Evolutionary conservation across 1,140 invertebrate genomes (phyloP).

Genomic region (Meloidogyne exigua): DNA sequence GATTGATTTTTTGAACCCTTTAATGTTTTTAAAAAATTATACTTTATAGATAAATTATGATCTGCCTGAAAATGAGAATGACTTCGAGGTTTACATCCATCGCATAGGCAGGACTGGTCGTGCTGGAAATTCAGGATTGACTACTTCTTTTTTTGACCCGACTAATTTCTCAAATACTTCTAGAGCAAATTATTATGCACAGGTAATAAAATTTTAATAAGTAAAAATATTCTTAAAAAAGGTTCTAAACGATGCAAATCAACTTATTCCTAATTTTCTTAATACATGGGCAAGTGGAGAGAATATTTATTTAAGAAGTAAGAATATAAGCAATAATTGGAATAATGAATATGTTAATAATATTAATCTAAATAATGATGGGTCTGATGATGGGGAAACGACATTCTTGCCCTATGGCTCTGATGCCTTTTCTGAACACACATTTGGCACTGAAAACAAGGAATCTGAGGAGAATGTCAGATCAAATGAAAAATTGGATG

Average conservation of each 20-base stretch:
- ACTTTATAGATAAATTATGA: conserved; percentile 78
- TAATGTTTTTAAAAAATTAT: too few relatives aligned
- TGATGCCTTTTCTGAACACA: not conserved
- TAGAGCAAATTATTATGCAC: not conserved
- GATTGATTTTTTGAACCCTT: not conserved
- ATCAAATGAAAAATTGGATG: not conserved
- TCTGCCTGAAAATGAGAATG: conserved; percentile 69
- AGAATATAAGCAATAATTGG: not conserved
- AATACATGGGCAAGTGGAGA: not conserved
- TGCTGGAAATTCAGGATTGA: conserved; percentile 71
- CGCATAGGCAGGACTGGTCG: conserved; percentile 88
- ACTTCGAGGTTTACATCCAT: conserved; percentile 81
- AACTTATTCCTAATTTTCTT: not conserved
- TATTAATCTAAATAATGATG: not conserved
- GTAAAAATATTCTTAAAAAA: not conserved
- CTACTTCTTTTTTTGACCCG: conserved; percentile 93
- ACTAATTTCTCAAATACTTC: conserved; percentile 6
- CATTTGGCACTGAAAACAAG: not conserved
- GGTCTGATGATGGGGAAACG: not conserved
- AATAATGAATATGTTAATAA: not conserved
- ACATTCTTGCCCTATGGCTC: not conserved
- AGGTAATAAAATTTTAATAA: not conserved
- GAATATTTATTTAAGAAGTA: not conserved
- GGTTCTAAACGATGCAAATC: not conserved
- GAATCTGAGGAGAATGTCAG: not conserved